Evolutionary conservation across 2,888 invertebrate genomes (phyloP), one percentile per base, ranked within the genome.

Genomic region (Apamea anceps): DNA sequence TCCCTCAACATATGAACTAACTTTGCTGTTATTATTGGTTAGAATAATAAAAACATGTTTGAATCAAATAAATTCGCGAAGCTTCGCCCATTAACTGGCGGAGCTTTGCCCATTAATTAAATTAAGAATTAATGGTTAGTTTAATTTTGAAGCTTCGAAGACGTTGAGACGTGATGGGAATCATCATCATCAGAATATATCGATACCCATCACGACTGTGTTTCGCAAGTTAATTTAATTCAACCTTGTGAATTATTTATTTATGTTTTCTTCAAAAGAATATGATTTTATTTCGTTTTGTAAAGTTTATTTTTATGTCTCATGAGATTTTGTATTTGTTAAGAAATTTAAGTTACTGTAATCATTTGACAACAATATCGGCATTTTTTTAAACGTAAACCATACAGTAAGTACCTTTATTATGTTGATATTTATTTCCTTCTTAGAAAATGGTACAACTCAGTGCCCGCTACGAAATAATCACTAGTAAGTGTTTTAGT

Each of bases 401-500:
- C 18, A 54, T 25, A 32, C 15, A 15, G 8, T 15, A 32, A 15
- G 8, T 15, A 32, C 8, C 15, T 15, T 57, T 37, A 3, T 6
- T 25, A 25, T 25, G 21, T 71, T 25, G 15, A 12, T 1, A 12
- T 18, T 37, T 72, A 12, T 60, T 57, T n/a, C 6, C 12, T 72
- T 72, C 37, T 72, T n/a, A 70, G 15, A 15, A 72, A 72, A 70
- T 80, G 68, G 13, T 68, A 84, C 68, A 62, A 66, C 37, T 51
- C 54, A 45, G 37, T 57, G 10, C 15, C 21, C 48, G 2, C 8
- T 63, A 72, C 7, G 13, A 48, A 54, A 75, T 51, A 82, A 25
- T 65, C 8, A 65, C 51, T 79, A 32, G 37, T 84, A 21, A 81
- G 70, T 75, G 42, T 78, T 67, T 75, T 75, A 79, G 63, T 75